A percentile compares a stretch with the other conserved stretches of the same genome.
phyloP scores from a whole-genome alignment of 2,888 invertebrate genomes.

The Chymomyza amoena region DNA sequence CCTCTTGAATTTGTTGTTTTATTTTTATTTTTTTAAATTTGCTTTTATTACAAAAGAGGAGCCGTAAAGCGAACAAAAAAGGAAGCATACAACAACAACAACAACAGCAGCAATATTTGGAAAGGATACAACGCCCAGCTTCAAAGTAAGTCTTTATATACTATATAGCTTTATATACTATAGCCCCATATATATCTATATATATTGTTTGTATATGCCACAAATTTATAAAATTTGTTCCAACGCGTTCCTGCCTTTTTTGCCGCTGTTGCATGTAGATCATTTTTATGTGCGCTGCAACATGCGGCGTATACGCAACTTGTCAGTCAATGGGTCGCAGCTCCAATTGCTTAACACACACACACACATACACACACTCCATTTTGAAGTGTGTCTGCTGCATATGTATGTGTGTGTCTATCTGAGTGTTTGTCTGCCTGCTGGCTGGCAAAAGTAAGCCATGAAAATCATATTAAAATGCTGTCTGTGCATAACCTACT shows the following conservation, averaged over 20 bases:
- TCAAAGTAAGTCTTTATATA: slow-evolving; percentile 46
- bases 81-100: slow-evolving; percentile 9
- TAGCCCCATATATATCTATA: background rate
- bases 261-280: slow-evolving; percentile 9
- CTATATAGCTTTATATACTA: slow-evolving; percentile 1
- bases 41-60: slow-evolving; percentile 63
- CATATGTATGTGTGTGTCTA: slow-evolving; percentile 19
- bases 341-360: background rate
- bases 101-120: slow-evolving; percentile 35
- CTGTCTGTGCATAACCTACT: slow-evolving; percentile 61
- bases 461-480: slow-evolving; percentile 73
- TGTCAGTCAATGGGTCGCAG: slow-evolving; percentile 43
- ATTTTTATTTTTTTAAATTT: background rate
- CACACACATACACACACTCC: slow-evolving; percentile 29
- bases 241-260: slow-evolving; percentile 21
- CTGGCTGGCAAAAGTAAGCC: slow-evolving; percentile 45
- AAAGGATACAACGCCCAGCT: slow-evolving; percentile 52
- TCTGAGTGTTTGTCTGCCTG: slow-evolving; percentile 22
- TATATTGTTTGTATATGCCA: background rate
- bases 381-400: slow-evolving; percentile 37
- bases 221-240: background rate
- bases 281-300: slow-evolving; percentile 7
- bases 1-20: too few species aligned
- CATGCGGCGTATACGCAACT: slow-evolving; percentile 32
- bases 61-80: slow-evolving; percentile 48